Evolutionary conservation across 2,888 invertebrate genomes (phyloP).

Genomic region (Meiosimyza platycephala): DNA sequence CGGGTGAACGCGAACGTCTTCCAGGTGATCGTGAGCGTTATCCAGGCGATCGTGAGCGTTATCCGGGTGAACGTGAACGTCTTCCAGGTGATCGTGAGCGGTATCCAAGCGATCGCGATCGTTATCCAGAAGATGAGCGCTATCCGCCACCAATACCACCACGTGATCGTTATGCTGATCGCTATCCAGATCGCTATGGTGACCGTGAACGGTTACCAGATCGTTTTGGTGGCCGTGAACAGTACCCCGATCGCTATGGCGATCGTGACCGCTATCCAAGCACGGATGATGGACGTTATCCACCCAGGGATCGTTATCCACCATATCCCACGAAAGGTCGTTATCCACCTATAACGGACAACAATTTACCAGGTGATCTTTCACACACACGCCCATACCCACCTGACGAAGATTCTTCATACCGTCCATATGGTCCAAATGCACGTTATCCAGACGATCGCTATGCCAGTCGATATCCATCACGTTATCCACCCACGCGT

Average conservation of each 20-base stretch:
- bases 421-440: conserved; percentile 57
- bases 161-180: conserved; percentile 44
- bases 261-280: conserved; percentile 51
- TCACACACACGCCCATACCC: conserved; percentile 64
- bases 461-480: conserved; percentile 58
- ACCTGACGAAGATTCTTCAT: conserved; percentile 57
- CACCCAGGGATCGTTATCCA: conserved; percentile 52
- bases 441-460: conserved; percentile 59
- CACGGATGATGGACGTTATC: conserved; percentile 47
- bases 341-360: conserved; percentile 60
- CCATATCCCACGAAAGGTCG: conserved; percentile 53
- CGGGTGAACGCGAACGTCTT: conserved; percentile 48
- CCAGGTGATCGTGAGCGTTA: conserved; percentile 47
- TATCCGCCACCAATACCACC: conserved; percentile 32
- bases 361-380: conserved; percentile 62
- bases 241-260: conserved; percentile 44
- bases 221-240: conserved; percentile 48
- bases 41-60: conserved; percentile 52
- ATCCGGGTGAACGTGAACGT: conserved; percentile 49
- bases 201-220: conserved; percentile 43
- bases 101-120: conserved; percentile 46
- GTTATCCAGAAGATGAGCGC: conserved; percentile 47
- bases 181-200: conserved; percentile 45
- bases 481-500: conserved; percentile 47
- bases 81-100: conserved; percentile 44